Evolutionary conservation across 2,113 vertebrate species (phyloP).

Genomic region (Ceyx cyanopectus): DNA sequence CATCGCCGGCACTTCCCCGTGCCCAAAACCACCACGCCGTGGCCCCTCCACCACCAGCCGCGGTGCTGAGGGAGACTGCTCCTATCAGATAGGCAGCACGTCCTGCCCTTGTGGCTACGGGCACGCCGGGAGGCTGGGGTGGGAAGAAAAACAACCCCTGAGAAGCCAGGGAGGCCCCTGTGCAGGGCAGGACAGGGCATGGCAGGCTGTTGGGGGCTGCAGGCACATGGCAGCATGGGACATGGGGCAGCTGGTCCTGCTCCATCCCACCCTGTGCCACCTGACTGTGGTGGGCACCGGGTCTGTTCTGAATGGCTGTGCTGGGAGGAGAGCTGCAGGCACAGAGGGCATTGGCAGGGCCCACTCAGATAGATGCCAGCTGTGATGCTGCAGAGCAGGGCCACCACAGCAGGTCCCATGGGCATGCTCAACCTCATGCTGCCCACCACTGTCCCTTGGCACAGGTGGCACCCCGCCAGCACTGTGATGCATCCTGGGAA

Average conservation of each 20-base stretch:
- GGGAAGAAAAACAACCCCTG: constrained; percentile 56
- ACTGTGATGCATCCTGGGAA: rapidly evolving
- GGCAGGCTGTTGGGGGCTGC: background rate
- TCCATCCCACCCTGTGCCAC: rapidly evolving
- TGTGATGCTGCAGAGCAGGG: background rate
- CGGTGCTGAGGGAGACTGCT: constrained; percentile 55
- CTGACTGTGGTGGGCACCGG: rapidly evolving
- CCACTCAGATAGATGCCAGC: background rate
- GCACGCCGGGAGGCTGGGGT: background rate
- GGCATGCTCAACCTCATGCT: background rate
- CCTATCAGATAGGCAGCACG: constrained; percentile 64
- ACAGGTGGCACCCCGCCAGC: rapidly evolving
- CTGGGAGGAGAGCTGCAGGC: background rate
- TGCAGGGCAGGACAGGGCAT: background rate
- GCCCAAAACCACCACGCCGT: constrained; percentile 58
- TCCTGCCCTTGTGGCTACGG: constrained; percentile 59
- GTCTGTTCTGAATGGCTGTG: background rate
- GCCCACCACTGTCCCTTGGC: rapidly evolving
- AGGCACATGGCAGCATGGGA: background rate
- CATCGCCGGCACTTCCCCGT: constrained; percentile 60
- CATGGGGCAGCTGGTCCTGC: rapidly evolving
- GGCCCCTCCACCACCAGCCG: background rate
- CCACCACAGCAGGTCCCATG: background rate
- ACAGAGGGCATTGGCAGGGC: background rate
- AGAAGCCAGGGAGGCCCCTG: constrained; percentile 10